Conservation (phyloP, 2,113 vertebrate genomes). For the Paraplagusia blochii region DNA sequence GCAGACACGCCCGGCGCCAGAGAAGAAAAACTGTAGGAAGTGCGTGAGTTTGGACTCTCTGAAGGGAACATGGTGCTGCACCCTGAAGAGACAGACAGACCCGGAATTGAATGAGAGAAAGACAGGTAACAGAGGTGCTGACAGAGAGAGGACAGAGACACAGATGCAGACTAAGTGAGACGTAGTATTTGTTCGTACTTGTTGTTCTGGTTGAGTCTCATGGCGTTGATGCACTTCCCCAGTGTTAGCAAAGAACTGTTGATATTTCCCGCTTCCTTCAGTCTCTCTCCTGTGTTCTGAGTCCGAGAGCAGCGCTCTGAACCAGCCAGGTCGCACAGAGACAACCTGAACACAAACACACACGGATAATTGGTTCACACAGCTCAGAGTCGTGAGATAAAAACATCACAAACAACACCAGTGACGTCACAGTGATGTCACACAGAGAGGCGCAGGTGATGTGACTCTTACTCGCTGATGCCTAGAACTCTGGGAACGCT, state of each 20-base stretch:
- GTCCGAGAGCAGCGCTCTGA: slow-evolving; percentile 91
- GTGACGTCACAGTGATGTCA: not conserved
- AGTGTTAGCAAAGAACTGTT: slow-evolving; percentile 89
- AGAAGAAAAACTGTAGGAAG: slow-evolving; percentile 95
- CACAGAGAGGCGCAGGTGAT: not conserved
- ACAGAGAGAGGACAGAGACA: slow-evolving; percentile 15
- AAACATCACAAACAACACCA: not conserved
- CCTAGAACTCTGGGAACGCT: slow-evolving; percentile 75
- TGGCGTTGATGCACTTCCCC: slow-evolving; percentile 89
- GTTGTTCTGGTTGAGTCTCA: slow-evolving; percentile 84
- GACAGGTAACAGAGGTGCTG: too few relatives aligned
- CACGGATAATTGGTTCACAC: too few relatives aligned
- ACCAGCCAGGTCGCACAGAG: slow-evolving; percentile 92
- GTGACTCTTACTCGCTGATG: slow-evolving; percentile 88
- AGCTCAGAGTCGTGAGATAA: too few relatives aligned
- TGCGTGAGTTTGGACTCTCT: slow-evolving; percentile 95
- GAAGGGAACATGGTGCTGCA: slow-evolving; percentile 90
- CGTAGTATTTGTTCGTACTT: slow-evolving; percentile 73
- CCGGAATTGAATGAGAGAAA: too few relatives aligned
- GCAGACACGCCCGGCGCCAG: slow-evolving; percentile 85
- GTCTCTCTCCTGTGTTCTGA: slow-evolving; percentile 87
- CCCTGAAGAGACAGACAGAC: slow-evolving; percentile 56
- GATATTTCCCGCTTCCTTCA: slow-evolving; percentile 94
- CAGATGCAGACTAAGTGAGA: too few relatives aligned
- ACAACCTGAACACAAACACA: slow-evolving; percentile 70